Percentiles rank a stretch among this genome's conserved stretches.
These are phyloP conservation scores for Chiroxiphia lanceolata DNA, from an alignment of 2,797 vertebrate genomes.

Conservation along the genomic window DNA sequence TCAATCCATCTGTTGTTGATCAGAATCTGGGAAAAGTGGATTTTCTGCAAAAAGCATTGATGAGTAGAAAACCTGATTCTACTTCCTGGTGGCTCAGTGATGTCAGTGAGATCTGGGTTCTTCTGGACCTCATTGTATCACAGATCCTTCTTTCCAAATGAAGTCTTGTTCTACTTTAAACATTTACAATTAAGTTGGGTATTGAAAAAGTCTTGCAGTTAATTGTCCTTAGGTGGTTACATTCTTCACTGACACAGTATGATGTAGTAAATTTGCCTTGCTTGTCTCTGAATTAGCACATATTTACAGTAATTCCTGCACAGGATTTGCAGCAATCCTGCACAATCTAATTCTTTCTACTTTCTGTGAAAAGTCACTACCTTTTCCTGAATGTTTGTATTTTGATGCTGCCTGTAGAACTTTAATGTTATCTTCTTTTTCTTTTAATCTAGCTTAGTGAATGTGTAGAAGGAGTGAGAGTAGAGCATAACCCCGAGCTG, in stretches of 20 bases:
- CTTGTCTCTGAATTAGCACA: not conserved
- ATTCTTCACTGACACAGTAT: not conserved
- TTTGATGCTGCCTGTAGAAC: not conserved
- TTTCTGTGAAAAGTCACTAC: not conserved
- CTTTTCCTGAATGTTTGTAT: not conserved
- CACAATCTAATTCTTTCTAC: not conserved
- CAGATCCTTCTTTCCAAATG: not conserved
- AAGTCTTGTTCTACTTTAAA: not conserved
- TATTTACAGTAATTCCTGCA: not conserved
- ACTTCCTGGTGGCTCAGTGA: not conserved
- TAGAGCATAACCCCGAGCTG: constrained; percentile 91
- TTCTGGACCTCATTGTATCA: not conserved
- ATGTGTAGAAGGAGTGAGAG: constrained; percentile 91
- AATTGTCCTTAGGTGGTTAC: not conserved
- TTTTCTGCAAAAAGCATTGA: not conserved
- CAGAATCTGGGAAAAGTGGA: not conserved
- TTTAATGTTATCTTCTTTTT: constrained; percentile 29
- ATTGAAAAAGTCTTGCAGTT: not conserved
- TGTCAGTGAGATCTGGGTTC: not conserved
- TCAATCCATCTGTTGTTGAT: not conserved
- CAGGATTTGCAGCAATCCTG: not conserved
- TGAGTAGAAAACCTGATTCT: not conserved
- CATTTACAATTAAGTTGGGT: not conserved
- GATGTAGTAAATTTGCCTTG: not conserved
- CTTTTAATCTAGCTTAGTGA: constrained; percentile 88